phyloP scores from a whole-genome alignment of 2,888 invertebrate genomes.

The Diaprepes abbreviatus region DNA sequence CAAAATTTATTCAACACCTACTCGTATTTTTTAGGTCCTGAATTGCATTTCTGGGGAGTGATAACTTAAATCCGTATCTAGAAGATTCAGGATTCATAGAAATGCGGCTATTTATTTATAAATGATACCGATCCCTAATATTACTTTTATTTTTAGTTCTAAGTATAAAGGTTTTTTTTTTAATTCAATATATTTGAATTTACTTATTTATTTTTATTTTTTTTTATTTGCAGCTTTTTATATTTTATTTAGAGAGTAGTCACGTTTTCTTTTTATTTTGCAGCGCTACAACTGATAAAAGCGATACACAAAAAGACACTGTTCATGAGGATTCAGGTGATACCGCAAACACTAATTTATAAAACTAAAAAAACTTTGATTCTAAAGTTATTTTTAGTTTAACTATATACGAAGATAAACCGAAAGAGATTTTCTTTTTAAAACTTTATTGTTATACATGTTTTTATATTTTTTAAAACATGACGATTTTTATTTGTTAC shows the following conservation, averaged over 20 bases:
- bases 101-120: too few relatives aligned
- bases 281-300: constrained; percentile 27
- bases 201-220: too few relatives aligned
- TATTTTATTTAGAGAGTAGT: constrained; percentile 21
- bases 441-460: background rate
- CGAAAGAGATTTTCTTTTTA: background rate
- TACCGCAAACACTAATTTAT: constrained; percentile 30
- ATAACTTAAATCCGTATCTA: too few relatives aligned
- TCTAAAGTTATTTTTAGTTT: background rate
- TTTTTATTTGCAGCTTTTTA: constrained; percentile 26
- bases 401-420: background rate
- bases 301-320: constrained; percentile 10
- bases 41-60: too few relatives aligned
- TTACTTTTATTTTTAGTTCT: too few relatives aligned
- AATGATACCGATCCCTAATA: too few relatives aligned
- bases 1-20: too few relatives aligned
- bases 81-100: too few relatives aligned
- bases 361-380: background rate
- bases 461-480: background rate
- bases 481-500: background rate
- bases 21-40: too few relatives aligned
- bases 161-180: constrained; percentile 23
- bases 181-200: background rate
- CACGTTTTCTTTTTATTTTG: constrained; percentile 29
- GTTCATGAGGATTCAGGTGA: background rate